A percentile compares a stretch with the other conserved stretches of the same genome.
Conservation (phyloP, 2,113 vertebrate genomes). For the Camarhynchus parvulus region DNA sequence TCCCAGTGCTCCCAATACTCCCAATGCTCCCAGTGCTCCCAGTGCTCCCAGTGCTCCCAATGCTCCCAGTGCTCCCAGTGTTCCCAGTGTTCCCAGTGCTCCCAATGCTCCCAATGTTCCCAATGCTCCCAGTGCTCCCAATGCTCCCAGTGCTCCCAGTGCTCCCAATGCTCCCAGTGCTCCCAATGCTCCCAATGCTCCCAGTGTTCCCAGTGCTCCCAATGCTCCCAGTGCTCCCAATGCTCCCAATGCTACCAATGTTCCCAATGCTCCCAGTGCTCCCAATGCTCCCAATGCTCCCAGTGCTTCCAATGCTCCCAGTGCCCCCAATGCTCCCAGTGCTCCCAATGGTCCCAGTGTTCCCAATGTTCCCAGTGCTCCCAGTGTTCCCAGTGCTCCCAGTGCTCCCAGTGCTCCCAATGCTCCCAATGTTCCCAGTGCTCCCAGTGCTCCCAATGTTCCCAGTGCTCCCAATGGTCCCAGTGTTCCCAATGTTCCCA, state of each 20-base stretch:
- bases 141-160: neutral
- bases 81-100: no score
- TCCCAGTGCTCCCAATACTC: no score
- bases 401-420: no score
- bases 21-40: neutral
- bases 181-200: neutral
- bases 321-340: no score
- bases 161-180: neutral
- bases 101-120: neutral
- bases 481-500: no score
- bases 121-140: neutral
- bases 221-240: no score
- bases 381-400: neutral
- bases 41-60: neutral
- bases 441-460: neutral
- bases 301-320: neutral
- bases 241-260: neutral
- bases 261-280: neutral
- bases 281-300: neutral
- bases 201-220: neutral
- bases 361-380: neutral
- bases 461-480: neutral
- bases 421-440: no score
- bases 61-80: neutral
- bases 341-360: neutral